These are phyloP conservation scores for Galerucella calmariensis DNA, from an alignment of 2,888 invertebrate genomes.

Conservation along the genomic window DNA sequence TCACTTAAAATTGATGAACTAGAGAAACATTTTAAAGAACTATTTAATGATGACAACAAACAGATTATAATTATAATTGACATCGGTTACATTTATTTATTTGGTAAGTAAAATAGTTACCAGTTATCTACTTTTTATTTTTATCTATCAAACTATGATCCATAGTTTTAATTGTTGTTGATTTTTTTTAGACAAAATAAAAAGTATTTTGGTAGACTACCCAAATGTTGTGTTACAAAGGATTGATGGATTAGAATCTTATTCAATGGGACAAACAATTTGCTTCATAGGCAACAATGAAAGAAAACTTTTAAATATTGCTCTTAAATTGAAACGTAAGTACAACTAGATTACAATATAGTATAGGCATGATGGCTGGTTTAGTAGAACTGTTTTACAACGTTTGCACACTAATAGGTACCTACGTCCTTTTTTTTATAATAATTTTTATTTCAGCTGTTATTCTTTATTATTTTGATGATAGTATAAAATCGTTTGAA, in stretches of 20 bases:
- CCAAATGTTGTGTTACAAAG: constrained; percentile 38
- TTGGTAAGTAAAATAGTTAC: constrained; percentile 63
- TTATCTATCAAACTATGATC: too few species aligned
- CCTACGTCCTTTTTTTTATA: too few species aligned
- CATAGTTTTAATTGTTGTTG: too few species aligned
- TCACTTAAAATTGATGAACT: constrained; percentile 67
- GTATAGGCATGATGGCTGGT: not conserved
- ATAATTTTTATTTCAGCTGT: constrained; percentile 63
- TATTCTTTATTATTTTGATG: constrained; percentile 70
- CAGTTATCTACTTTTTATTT: not conserved
- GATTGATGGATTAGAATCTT: constrained; percentile 45
- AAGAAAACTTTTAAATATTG: constrained; percentile 67
- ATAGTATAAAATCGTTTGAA: constrained; percentile 59
- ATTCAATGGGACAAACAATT: constrained; percentile 61
- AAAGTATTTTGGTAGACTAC: constrained; percentile 25
- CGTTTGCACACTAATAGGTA: not conserved
- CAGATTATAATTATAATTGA: constrained; percentile 74
- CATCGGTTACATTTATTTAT: constrained; percentile 72
- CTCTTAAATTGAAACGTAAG: constrained; percentile 59
- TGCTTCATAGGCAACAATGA: constrained; percentile 69
- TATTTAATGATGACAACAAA: constrained; percentile 59
- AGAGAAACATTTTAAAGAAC: constrained; percentile 56
- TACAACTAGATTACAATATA: constrained; percentile 14
- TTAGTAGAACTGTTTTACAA: not conserved
- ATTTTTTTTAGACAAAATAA: constrained; percentile 36